phyloP scores from a whole-genome alignment of 1,140 invertebrate genomes.

The Agrilus planipennis region DNA sequence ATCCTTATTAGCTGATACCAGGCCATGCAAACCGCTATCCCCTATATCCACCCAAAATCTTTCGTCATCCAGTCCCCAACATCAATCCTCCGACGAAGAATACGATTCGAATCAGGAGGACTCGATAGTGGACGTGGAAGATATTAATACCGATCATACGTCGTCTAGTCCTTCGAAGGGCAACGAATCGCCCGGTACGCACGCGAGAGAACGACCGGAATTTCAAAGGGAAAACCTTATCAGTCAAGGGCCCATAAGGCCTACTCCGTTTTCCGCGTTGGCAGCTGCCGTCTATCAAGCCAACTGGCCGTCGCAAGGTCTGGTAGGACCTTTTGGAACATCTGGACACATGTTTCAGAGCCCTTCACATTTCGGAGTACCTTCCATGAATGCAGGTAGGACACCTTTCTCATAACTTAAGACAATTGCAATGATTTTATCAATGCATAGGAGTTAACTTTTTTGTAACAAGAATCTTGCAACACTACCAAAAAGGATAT shows the following conservation, averaged over 20 bases:
- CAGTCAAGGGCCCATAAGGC: constrained; percentile 44
- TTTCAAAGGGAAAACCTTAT: constrained; percentile 26
- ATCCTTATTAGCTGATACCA: constrained; percentile 51
- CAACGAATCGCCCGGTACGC: constrained; percentile 12
- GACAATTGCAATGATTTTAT: constrained; percentile 3
- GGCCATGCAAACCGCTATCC: constrained; percentile 33
- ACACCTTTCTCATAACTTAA: constrained; percentile 22
- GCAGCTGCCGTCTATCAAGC: constrained; percentile 42
- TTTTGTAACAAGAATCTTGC: too few relatives aligned
- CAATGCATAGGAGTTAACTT: too few relatives aligned
- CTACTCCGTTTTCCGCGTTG: constrained; percentile 52
- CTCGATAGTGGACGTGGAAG: constrained; percentile 55
- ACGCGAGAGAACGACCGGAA: constrained; percentile 18
- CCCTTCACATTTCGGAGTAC: constrained; percentile 42
- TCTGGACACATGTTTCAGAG: constrained; percentile 43
- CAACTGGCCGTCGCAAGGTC: constrained; percentile 43
- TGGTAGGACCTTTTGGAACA: constrained; percentile 38
- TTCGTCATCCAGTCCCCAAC: constrained; percentile 28
- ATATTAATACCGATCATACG: constrained; percentile 42
- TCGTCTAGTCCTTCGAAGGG: constrained; percentile 16
- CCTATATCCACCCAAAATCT: constrained; percentile 30
- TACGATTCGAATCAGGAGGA: constrained; percentile 54
- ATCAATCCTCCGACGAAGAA: constrained; percentile 46
- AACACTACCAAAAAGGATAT: too few relatives aligned
- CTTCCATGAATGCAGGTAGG: constrained; percentile 46